phyloP scores from a whole-genome alignment of 2,888 invertebrate species.

The Sicus ferrugineus region DNA sequence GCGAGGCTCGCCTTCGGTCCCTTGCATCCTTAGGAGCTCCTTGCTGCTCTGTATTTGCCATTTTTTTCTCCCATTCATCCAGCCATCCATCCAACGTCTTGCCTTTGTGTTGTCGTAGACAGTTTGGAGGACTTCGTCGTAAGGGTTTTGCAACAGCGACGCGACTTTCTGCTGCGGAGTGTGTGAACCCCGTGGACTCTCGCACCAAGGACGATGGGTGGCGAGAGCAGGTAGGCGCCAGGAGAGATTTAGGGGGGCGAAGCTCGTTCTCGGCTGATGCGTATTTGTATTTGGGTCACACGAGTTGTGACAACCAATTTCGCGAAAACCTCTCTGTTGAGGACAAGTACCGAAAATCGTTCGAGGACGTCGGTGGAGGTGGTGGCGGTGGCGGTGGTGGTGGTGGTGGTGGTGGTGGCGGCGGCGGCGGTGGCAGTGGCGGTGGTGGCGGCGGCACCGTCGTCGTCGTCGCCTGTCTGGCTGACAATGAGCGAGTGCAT shows the following conservation, averaged over 20 bases:
- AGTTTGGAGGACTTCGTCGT: conserved; percentile 28
- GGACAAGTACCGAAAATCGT: conserved; percentile 30
- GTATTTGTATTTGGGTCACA: conserved; percentile 54
- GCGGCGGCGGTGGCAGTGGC: neutral
- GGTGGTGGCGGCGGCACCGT: neutral
- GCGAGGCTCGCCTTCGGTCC: neutral
- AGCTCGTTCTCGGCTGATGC: conserved; percentile 5
- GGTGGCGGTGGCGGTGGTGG: neutral
- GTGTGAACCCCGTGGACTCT: conserved; percentile 7
- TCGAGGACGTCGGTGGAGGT: neutral
- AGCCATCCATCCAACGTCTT: no score
- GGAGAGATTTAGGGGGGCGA: neutral
- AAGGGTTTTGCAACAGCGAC: conserved; percentile 19
- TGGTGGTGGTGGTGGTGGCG: neutral
- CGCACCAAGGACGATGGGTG: conserved; percentile 7
- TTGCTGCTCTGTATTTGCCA: conserved; percentile 17
- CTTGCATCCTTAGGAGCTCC: conserved; percentile 9
- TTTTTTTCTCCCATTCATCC: neutral
- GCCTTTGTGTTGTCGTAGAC: conserved; percentile 19
- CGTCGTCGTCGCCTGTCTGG: conserved; percentile 16
- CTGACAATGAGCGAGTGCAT: conserved; percentile 27
- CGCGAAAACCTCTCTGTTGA: conserved; percentile 20
- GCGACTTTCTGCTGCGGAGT: conserved; percentile 11
- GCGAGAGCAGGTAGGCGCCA: neutral
- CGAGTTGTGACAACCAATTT: conserved; percentile 31